Percentiles rank a stretch among this genome's conserved stretches.
Evolutionary conservation across 2,797 vertebrate species (phyloP).

Genomic region (Tragelaphus oryx): DNA sequence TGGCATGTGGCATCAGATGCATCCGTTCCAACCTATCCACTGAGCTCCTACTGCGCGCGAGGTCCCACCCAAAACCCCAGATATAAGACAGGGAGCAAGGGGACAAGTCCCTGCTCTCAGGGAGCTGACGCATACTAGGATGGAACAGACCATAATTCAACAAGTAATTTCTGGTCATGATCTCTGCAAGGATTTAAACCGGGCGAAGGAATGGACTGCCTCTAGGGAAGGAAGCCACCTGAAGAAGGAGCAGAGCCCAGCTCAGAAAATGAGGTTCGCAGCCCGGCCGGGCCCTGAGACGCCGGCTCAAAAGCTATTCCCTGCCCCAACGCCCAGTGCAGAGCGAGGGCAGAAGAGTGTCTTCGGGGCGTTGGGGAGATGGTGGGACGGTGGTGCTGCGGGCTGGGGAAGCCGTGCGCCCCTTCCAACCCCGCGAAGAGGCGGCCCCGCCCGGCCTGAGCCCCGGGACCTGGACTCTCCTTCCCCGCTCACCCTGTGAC

Average conservation of each 20-base stretch:
- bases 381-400: background rate
- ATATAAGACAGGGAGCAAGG: accelerated
- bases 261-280: background rate
- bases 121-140: background rate
- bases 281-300: background rate
- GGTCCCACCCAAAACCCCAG: background rate
- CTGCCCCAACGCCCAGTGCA: background rate
- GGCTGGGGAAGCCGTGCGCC: background rate
- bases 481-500: background rate
- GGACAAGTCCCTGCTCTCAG: background rate
- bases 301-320: background rate
- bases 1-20: accelerated
- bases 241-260: background rate
- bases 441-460: background rate
- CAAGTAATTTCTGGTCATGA: background rate
- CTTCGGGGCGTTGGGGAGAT: background rate
- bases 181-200: background rate
- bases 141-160: background rate
- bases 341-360: background rate
- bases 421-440: background rate
- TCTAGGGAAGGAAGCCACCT: background rate
- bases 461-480: too few species aligned
- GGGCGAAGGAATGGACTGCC: accelerated
- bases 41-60: background rate
- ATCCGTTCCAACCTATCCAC: background rate